Evolutionary conservation across 23 tunicate genomes (phyloP), one percentile per base, ranked within the genome.

Genomic region (Oikopleura dioica): DNA sequence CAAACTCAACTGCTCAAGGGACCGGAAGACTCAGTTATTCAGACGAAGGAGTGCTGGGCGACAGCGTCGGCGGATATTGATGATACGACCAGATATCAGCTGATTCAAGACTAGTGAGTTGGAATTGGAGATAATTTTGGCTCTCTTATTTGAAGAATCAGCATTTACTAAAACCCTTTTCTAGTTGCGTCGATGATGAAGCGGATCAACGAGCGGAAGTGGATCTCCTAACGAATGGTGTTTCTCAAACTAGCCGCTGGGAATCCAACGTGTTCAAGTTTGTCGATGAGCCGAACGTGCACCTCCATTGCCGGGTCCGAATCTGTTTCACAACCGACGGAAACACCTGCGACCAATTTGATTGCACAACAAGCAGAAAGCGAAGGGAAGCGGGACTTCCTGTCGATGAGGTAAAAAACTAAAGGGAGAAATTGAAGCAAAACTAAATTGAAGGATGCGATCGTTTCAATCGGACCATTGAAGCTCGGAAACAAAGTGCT

Each of bases 1-100:
- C 72, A 63, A 63, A 16, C 72, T 63, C 72, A 63, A 12, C 33
- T 63, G 32, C 72, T 63, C 72, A 63, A 63, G 72, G 72, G 72
- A 63, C 72, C 72, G 33, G 72, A 63, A 63, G 72, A 23, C 33
- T 23, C 72, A 2, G 72, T 63, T 2, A 23, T 63, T 28, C 72
- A 63, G 33, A 63, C 72, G 4, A 63, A 63, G 33, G 72, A 63
- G 26, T 63, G 72, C 72, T 63, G 72, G 72, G 72, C 72, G 33
- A 63, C 72, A 2, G 72, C 72, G 30, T 21, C 72, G 29, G 30
- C 72, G 2, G 33, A 63, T 31, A 63, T 28, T 31, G 30, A 24
- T 5, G 72, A 63, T 28, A 31, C 30, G 4, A 63, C 26, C 33
- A 63, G 72, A 24, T 63, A 63, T 31, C 30, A 24, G 2, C 33